These are phyloP conservation scores for Episyrphus balteatus DNA, from an alignment of 1,140 invertebrate species.

Conservation along the genomic window DNA sequence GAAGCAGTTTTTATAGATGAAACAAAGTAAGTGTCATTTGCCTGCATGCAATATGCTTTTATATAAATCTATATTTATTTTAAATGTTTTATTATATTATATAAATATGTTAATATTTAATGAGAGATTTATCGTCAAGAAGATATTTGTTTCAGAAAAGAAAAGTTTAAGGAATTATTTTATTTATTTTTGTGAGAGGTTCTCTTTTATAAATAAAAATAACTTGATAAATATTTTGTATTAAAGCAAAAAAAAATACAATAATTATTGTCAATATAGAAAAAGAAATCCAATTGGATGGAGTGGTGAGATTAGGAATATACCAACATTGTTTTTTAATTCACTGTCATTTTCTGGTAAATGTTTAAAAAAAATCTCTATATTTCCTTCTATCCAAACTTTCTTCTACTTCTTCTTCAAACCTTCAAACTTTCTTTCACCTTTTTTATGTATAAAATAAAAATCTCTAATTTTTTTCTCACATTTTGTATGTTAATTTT, in stretches of 20 bases:
- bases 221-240: neutral
- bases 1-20: slow-evolving; percentile 83
- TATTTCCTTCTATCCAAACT: too few relatives aligned
- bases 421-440: too few relatives aligned
- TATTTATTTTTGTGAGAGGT: neutral
- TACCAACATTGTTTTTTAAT: neutral
- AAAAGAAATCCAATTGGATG: neutral
- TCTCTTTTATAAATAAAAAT: neutral
- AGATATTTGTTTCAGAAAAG: neutral
- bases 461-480: too few relatives aligned
- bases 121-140: neutral
- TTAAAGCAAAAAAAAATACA: neutral
- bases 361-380: neutral
- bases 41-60: neutral
- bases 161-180: neutral
- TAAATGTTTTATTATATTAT: too few relatives aligned
- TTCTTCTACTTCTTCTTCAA: too few relatives aligned
- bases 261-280: neutral
- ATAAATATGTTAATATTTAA: neutral
- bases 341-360: too few relatives aligned
- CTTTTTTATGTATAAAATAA: too few relatives aligned
- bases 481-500: too few relatives aligned
- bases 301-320: neutral
- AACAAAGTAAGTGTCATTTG: slow-evolving; percentile 60
- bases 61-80: neutral